A percentile compares a stretch with the other conserved stretches of the same genome.
phyloP scores from a whole-genome alignment of 2,113 vertebrate species.

The Hemicordylus capensis region DNA sequence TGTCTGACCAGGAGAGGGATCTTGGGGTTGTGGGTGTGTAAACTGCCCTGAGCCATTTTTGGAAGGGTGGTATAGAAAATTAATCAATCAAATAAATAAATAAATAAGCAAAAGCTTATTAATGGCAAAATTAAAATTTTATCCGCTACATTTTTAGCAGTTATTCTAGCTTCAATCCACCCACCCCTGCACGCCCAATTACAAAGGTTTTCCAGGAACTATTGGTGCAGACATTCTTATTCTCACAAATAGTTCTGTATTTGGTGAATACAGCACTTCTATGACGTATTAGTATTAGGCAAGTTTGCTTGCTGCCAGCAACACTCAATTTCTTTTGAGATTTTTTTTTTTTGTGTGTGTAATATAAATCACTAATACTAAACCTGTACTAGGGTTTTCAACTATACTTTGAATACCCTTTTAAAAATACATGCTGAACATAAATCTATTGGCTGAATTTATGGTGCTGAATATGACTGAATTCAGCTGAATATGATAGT shows the following conservation, averaged over 20 bases:
- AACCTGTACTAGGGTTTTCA: background rate
- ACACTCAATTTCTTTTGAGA: background rate
- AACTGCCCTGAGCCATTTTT: too few species aligned
- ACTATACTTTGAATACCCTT: background rate
- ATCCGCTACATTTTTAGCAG: too few species aligned
- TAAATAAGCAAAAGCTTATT: background rate
- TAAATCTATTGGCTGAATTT: background rate
- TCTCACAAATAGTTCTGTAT: background rate
- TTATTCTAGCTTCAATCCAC: too few species aligned
- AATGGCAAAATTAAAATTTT: background rate
- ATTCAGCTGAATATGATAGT: too few species aligned
- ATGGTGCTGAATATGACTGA: background rate
- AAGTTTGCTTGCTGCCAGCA: background rate
- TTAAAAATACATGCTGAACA: background rate
- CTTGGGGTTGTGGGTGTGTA: too few species aligned
- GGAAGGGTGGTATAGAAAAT: too few species aligned
- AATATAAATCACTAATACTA: background rate
- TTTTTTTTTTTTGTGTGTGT: background rate
- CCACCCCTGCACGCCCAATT: too few species aligned
- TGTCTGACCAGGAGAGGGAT: too few species aligned
- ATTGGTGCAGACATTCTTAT: background rate
- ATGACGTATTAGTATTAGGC: background rate
- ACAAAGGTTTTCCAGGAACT: background rate
- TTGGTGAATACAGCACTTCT: too few species aligned
- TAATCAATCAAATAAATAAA: too few species aligned